Evolutionary conservation across 2,888 invertebrate genomes (phyloP).

Genomic region (Cyclophora punctaria): DNA sequence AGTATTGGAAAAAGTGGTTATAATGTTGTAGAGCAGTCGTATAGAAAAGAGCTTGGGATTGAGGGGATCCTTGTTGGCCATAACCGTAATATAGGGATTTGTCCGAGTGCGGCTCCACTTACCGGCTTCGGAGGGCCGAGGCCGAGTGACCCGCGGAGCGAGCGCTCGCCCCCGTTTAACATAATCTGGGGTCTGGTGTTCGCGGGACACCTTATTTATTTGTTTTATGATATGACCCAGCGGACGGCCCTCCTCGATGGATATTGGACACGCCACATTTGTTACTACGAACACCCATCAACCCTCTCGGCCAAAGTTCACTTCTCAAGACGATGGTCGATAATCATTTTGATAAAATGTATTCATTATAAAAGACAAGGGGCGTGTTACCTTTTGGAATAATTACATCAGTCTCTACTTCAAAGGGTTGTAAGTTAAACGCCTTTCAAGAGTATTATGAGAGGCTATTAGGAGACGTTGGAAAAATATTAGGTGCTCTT

Average conservation of each 20-base stretch:
- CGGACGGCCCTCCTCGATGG: not conserved
- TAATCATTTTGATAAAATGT: too few relatives aligned
- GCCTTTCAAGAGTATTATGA: too few relatives aligned
- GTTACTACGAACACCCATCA: too few relatives aligned
- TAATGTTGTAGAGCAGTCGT: conserved; percentile 34
- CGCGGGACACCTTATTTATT: conserved; percentile 22
- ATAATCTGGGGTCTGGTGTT: conserved; percentile 43
- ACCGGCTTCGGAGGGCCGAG: conserved; percentile 43
- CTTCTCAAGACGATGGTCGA: too few relatives aligned
- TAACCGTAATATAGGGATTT: conserved; percentile 59
- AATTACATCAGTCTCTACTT: too few relatives aligned
- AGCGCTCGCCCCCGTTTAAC: conserved; percentile 46
- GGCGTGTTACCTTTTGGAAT: too few relatives aligned
- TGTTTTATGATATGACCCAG: conserved; percentile 17
- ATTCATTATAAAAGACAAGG: too few relatives aligned
- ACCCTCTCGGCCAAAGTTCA: too few relatives aligned
- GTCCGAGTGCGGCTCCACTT: conserved; percentile 52
- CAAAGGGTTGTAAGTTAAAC: too few relatives aligned
- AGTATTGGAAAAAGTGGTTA: conserved; percentile 36
- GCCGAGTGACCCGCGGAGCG: conserved; percentile 36
- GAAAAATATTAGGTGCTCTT: too few relatives aligned
- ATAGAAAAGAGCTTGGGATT: conserved; percentile 33
- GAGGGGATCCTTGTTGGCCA: conserved; percentile 39
- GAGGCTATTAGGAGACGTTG: too few relatives aligned
- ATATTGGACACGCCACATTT: too few relatives aligned